Evolutionary conservation across 1,140 invertebrate species (phyloP), one percentile per base, ranked within the genome.

Genomic region (Eumaeus atala): DNA sequence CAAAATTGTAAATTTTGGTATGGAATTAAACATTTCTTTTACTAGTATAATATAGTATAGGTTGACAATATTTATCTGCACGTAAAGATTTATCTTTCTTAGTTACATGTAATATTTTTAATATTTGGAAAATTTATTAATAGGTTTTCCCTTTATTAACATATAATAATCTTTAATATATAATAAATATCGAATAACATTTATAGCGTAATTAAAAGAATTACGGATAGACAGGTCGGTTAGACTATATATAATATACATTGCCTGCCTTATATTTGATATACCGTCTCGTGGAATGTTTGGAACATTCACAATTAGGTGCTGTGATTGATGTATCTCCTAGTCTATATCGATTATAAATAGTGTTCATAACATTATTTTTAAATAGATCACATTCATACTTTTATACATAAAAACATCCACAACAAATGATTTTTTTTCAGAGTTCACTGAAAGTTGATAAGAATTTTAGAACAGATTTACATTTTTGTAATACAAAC

Each of bases 231-330:
- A 44, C 12, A 37, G 35, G 14, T 44, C 7, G 40, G 16, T 40
- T 7, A 16, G 12, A 12, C 14, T 16, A 4, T 44, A 10, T 14
- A n/a, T 12, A 33, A n/a, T 12, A 14, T 40, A 42, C 35, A 35
- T 50, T 11, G 34, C 34, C 48, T 50, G 54, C 54, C 54, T 56
- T 56, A 54, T 16, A 48, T 11, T 53, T 16, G 17, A 12, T 28
- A 16, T 38, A 54, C 58, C 48, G 61, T 59, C 56, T 59, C 61
- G 44, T 64, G 58, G 58, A 67, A 64, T 70, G 64, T 66, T 62
- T 58, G 48, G 64, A 66, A 68, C 65, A 72, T 62, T 70, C 64
- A 62, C 51, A 64, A 62, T 62, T 60, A 63, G 56, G 56, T 52
- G 56, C 56, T 58, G 56, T 58, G 56, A 58, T 49, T 48, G 36